phyloP scores from a whole-genome alignment of 2,113 vertebrate genomes.

The Cygnus atratus region DNA sequence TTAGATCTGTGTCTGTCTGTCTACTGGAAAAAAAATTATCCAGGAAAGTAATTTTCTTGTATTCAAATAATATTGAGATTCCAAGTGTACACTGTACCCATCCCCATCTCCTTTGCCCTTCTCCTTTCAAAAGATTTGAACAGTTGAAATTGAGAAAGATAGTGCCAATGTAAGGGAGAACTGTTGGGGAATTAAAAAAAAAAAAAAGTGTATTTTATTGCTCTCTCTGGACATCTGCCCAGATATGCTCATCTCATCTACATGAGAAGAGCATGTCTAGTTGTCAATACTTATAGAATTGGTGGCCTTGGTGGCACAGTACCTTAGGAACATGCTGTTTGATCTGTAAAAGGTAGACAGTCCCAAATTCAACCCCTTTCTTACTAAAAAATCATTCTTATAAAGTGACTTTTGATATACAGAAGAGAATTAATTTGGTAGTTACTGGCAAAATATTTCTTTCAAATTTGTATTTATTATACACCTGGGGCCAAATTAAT shows the following conservation, averaged over 20 bases:
- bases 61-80: neutral
- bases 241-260: neutral
- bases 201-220: neutral
- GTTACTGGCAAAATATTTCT: conserved; percentile 18
- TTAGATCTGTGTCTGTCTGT: neutral
- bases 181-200: neutral
- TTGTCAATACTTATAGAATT: neutral
- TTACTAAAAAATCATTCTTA: conserved; percentile 38
- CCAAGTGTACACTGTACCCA: neutral
- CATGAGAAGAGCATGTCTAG: neutral
- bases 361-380: conserved; percentile 31
- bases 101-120: neutral
- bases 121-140: neutral
- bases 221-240: neutral
- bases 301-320: neutral
- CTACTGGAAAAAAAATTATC: neutral
- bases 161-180: neutral
- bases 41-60: neutral
- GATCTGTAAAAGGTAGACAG: neutral
- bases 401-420: neutral
- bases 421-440: conserved; percentile 39
- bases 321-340: neutral
- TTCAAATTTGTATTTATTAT: conserved; percentile 43
- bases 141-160: neutral
- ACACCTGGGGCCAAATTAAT: neutral